These are phyloP conservation scores for Megamerina dolium DNA, from an alignment of 2,888 invertebrate genomes.

Conservation along the genomic window DNA sequence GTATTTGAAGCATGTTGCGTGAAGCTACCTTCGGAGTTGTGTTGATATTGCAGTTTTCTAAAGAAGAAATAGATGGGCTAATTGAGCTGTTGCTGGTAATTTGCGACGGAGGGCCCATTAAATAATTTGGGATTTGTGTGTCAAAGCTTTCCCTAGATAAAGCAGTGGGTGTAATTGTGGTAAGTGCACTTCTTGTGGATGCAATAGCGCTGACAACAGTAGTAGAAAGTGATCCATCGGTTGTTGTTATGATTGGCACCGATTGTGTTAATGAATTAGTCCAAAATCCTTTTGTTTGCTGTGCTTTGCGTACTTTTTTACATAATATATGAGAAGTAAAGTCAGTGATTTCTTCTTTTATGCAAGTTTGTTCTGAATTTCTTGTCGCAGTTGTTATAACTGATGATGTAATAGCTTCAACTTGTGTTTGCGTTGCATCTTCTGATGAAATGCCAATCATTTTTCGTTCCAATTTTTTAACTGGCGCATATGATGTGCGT, in stretches of 20 bases:
- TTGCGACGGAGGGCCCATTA: constrained; percentile 50
- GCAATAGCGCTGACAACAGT: constrained; percentile 4
- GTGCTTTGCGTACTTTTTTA: constrained; percentile 48
- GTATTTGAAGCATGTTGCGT: constrained; percentile 50
- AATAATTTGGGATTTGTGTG: constrained; percentile 38
- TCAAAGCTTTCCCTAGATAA: too few relatives aligned
- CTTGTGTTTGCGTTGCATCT: constrained; percentile 19
- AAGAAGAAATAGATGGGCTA: constrained; percentile 33
- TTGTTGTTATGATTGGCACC: constrained; percentile 37
- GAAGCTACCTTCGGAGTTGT: constrained; percentile 48
- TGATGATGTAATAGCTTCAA: constrained; percentile 12
- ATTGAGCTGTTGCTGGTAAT: constrained; percentile 30
- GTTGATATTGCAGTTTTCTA: constrained; percentile 18
- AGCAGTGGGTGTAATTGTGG: constrained; percentile 18
- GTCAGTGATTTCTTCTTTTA: constrained; percentile 44
- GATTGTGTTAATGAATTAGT: constrained; percentile 33
- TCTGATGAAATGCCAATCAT: constrained; percentile 32
- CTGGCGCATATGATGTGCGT: constrained; percentile 23
- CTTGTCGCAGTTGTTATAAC: constrained; percentile 18
- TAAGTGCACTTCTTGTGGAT: constrained; percentile 15
- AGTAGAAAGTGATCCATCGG: constrained; percentile 2
- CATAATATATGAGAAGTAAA: constrained; percentile 45
- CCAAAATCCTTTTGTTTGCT: constrained; percentile 48
- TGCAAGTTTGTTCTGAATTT: constrained; percentile 19
- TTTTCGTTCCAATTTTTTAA: constrained; percentile 42